Percentiles rank a stretch among this genome's conserved stretches.
phyloP scores from a whole-genome alignment of 2,797 vertebrate genomes.

The Tangara arthus region DNA sequence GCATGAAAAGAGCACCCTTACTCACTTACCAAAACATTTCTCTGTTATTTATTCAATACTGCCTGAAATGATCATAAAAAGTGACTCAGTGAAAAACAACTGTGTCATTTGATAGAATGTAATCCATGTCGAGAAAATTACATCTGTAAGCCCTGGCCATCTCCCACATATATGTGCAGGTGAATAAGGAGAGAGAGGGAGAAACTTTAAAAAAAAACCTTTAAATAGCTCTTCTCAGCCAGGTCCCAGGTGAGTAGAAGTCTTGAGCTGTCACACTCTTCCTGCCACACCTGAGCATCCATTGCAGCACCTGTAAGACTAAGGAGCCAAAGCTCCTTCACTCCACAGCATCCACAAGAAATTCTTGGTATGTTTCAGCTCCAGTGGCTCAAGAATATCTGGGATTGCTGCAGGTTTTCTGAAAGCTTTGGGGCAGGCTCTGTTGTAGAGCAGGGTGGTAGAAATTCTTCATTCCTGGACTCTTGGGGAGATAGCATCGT shows the following conservation, averaged over 20 bases:
- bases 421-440: background rate
- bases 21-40: background rate
- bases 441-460: background rate
- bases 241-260: background rate
- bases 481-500: background rate
- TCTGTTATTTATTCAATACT: constrained; percentile 2
- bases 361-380: background rate
- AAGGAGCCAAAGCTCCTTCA: background rate
- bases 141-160: background rate
- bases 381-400: background rate
- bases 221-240: background rate
- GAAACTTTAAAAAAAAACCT: background rate
- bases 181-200: background rate
- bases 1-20: background rate
- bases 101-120: background rate
- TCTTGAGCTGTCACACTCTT: background rate
- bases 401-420: background rate
- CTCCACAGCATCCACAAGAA: background rate
- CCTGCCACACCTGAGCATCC: background rate
- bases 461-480: background rate
- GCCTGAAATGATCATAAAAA: background rate
- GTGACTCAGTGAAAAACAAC: background rate
- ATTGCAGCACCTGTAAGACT: background rate
- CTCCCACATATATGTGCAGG: background rate
- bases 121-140: background rate